Evolutionary conservation across 2,113 vertebrate genomes (phyloP).

Genomic region (Ursus arctos): DNA sequence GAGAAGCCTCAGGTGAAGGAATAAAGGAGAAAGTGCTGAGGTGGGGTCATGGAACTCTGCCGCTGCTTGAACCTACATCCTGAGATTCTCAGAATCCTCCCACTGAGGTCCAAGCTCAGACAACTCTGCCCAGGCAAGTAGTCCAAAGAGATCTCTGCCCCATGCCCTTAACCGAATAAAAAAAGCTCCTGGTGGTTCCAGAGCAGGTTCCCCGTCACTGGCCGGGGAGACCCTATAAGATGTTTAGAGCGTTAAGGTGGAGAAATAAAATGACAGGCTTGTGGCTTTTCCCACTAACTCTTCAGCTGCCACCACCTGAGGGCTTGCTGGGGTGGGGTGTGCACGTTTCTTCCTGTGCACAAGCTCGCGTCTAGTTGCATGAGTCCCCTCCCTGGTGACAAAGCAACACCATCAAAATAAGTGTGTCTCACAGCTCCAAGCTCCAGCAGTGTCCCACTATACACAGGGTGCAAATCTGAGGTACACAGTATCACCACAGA

Average conservation of each 20-base stretch:
- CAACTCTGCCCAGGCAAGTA: background rate
- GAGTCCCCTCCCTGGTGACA: background rate
- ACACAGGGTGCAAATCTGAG: background rate
- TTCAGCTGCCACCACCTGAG: background rate
- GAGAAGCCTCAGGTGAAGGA: background rate
- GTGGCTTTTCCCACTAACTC: background rate
- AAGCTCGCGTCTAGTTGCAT: background rate
- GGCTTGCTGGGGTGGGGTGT: background rate
- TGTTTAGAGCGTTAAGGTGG: background rate
- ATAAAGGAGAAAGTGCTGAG: background rate
- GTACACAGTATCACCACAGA: background rate
- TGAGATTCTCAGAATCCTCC: background rate
- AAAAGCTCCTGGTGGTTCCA: background rate
- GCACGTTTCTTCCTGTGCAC: background rate
- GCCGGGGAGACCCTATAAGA: background rate
- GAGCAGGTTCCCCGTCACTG: background rate
- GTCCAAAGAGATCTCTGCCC: background rate
- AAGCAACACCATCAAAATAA: slow-evolving; percentile 51
- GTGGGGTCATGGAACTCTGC: background rate
- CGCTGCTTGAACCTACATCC: background rate
- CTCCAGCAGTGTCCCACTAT: background rate
- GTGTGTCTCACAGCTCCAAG: background rate
- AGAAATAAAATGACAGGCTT: background rate
- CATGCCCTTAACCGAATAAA: too few species aligned
- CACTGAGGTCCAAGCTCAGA: fast-evolving